Evolutionary conservation across 1,140 invertebrate genomes (phyloP).

Genomic region (Drosophila gunungcola): DNA sequence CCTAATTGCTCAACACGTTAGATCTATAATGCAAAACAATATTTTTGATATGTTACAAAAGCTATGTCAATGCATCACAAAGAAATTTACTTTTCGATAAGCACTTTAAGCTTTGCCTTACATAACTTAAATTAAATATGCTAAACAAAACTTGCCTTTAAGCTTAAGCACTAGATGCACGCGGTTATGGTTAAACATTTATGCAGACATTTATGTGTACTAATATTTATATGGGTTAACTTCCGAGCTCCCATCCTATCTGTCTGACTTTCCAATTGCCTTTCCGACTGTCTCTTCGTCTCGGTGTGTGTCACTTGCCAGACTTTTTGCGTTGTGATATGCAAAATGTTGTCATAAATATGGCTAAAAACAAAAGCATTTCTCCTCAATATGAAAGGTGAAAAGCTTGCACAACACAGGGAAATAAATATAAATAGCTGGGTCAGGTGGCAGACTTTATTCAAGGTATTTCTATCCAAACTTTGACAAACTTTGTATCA

Average conservation of each 20-base stretch:
- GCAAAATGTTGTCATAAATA: slow-evolving; percentile 34
- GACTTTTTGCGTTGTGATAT: slow-evolving; percentile 26
- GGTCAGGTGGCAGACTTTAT: slow-evolving; percentile 11
- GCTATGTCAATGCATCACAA: too few species aligned
- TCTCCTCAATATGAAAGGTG: not conserved
- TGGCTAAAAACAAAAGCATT: slow-evolving; percentile 11
- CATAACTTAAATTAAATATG: too few species aligned
- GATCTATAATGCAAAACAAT: too few species aligned
- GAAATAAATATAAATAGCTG: slow-evolving; percentile 5
- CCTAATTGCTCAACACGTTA: too few species aligned
- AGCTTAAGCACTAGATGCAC: not conserved
- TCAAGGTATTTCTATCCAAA: not conserved
- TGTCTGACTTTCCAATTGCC: not conserved
- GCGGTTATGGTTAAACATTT: slow-evolving; percentile 1
- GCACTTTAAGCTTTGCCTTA: too few species aligned
- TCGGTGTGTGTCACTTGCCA: slow-evolving; percentile 38
- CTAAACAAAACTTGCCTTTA: too few species aligned
- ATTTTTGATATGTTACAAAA: too few species aligned
- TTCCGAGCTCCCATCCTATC: not conserved
- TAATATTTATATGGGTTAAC: slow-evolving; percentile 27
- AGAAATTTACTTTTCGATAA: too few species aligned
- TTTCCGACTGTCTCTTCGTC: slow-evolving; percentile 3
- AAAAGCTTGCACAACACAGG: not conserved
- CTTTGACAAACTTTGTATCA: not conserved
- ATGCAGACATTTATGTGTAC: slow-evolving; percentile 2